phyloP scores from a whole-genome alignment of 2,888 invertebrate species.

The Ophion ventricosus region DNA sequence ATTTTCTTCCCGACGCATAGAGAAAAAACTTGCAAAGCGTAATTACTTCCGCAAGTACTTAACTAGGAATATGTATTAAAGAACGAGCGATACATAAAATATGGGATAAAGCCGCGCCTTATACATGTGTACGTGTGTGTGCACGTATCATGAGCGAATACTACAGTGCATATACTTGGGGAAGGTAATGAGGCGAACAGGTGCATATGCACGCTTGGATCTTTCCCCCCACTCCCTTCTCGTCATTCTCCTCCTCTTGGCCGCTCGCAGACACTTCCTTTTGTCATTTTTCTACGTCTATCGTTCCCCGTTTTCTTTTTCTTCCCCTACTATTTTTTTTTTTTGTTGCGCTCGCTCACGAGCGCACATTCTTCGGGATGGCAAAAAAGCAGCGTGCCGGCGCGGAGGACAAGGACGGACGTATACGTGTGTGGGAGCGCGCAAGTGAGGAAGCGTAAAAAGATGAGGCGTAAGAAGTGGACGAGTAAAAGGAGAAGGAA shows the following conservation, averaged over 20 bases:
- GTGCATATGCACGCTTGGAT: conserved; percentile 22
- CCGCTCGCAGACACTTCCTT: conserved; percentile 36
- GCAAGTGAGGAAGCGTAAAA: too few relatives aligned
- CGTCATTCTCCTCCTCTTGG: conserved; percentile 17
- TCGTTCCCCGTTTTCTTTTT: conserved; percentile 18
- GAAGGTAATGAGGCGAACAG: conserved; percentile 47
- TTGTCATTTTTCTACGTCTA: conserved; percentile 40
- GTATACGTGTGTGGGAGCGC: too few relatives aligned
- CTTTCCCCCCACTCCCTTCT: neutral
- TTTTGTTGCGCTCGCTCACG: conserved; percentile 25
- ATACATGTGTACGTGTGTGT: neutral
- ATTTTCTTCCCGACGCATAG: too few relatives aligned
- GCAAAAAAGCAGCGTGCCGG: too few relatives aligned
- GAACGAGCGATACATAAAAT: too few relatives aligned
- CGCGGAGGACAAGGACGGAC: too few relatives aligned
- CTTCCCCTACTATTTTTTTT: neutral
- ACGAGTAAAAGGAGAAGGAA: too few relatives aligned
- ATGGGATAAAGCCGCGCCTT: neutral
- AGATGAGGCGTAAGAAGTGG: too few relatives aligned
- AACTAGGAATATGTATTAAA: too few relatives aligned
- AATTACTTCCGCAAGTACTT: too few relatives aligned
- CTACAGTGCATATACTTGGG: conserved; percentile 7
- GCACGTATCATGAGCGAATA: conserved; percentile 34
- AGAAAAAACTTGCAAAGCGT: too few relatives aligned
- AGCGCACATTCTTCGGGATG: neutral